phyloP scores from a whole-genome alignment of 2,113 vertebrate species.

The Nannobrachium achirus region DNA sequence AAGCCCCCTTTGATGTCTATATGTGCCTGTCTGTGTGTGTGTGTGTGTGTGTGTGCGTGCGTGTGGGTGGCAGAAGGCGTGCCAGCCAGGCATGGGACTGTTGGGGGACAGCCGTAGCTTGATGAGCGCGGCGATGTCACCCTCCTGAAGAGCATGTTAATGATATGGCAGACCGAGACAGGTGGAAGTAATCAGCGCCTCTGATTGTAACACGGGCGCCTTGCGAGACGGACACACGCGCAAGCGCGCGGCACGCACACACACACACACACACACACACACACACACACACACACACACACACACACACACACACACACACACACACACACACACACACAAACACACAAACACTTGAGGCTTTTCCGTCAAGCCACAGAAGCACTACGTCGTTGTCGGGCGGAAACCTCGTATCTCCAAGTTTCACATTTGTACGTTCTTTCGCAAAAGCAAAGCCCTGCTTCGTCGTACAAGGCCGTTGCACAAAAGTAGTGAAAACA shows the following conservation, averaged over 20 bases:
- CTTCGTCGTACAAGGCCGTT: no score
- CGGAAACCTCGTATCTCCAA: no score
- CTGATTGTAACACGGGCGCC: conserved; percentile 56
- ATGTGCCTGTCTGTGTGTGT: background rate
- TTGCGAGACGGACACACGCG: conserved; percentile 34
- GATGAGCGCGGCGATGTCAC: conserved; percentile 66
- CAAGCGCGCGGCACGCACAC: conserved; percentile 7
- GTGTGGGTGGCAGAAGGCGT: background rate
- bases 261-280: conserved; percentile 1
- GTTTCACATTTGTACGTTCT: no score
- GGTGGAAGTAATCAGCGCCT: conserved; percentile 71
- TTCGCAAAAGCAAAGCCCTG: no score
- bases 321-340: conserved; percentile 20
- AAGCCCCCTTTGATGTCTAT: no score
- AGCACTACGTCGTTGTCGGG: no score
- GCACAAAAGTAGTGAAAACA: no score
- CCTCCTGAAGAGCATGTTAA: conserved; percentile 72
- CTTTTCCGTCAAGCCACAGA: conserved; percentile 58
- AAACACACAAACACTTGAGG: background rate
- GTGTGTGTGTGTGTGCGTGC: background rate
- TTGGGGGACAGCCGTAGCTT: conserved; percentile 40
- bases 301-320: conserved; percentile 25
- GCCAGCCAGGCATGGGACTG: conserved; percentile 30
- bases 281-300: conserved; percentile 17
- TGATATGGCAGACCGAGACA: conserved; percentile 59